phyloP scores from a whole-genome alignment of 2,888 invertebrate genomes.

The Augiades crinisus region DNA sequence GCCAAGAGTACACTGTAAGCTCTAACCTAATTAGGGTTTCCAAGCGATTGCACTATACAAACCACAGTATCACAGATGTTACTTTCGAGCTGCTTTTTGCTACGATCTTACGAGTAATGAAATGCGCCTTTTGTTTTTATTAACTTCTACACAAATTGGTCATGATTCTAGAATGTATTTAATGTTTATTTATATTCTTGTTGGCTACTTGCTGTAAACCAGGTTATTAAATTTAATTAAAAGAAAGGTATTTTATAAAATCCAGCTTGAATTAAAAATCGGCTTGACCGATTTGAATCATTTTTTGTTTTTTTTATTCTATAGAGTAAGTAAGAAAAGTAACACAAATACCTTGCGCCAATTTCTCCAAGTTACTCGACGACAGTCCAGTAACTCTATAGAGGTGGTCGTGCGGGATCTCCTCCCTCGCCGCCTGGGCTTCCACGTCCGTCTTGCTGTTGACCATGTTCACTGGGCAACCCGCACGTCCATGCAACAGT shows the following conservation, averaged over 20 bases:
- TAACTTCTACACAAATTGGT: background rate
- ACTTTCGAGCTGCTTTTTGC: conserved; percentile 2
- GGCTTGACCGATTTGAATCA: too few relatives aligned
- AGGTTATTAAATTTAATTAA: too few relatives aligned
- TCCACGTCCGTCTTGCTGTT: conserved; percentile 48
- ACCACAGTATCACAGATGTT: conserved; percentile 1
- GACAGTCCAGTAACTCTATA: conserved; percentile 70
- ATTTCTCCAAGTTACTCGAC: conserved; percentile 62
- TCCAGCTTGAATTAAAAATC: too few relatives aligned
- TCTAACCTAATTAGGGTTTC: conserved; percentile 19
- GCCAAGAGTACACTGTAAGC: conserved; percentile 28
- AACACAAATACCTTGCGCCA: conserved; percentile 64
- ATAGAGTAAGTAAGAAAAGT: too few relatives aligned
- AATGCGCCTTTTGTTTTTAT: background rate
- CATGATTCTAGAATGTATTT: too few relatives aligned
- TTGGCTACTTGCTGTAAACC: too few relatives aligned
- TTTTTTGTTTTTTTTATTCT: too few relatives aligned
- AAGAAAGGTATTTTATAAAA: too few relatives aligned
- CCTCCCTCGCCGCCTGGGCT: conserved; percentile 45
- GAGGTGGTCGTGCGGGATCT: conserved; percentile 66
- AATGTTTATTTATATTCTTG: too few relatives aligned
- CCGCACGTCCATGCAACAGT: conserved; percentile 27
- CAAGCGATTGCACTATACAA: conserved; percentile 7
- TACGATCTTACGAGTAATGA: background rate
- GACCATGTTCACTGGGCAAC: conserved; percentile 44